Base-by-base conservation (phyloP, 2,888 invertebrate genomes). In the Dicyrtoma fusca region DNA sequence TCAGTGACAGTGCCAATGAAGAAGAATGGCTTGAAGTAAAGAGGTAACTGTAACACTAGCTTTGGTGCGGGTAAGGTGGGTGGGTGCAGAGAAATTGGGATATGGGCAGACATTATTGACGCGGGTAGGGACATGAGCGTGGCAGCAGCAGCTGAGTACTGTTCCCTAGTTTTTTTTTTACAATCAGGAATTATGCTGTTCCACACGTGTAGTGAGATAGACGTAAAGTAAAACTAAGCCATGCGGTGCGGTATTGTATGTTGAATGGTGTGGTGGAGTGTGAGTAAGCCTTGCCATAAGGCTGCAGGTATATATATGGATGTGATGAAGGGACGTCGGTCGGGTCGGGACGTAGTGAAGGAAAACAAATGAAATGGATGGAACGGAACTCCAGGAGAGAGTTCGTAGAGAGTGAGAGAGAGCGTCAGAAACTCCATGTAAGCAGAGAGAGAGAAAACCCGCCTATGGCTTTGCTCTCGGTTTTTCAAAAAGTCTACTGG, bases 1-100 rank as follows among this genome's bases (percentile, higher is more conserved):
- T 53, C 21, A 25, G 25, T 26, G 57, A 25, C 23, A 26, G 13
- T 59, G 13, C 34, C 8, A 34, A 34, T 34, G 55, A 13, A 61
- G 42, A 42, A 34, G 66, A 68, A 68, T 57, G 59, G 68, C 68
- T 44, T 68, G 57, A 68, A 42, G 68, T 59, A 14, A 23, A 42
- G 26, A 17, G 19, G 44, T n/a, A 45, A 45, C 23, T 45, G 19
- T 44, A 19, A 34, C 11, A 14, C 21, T 11, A 42, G 42, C 21
- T 44, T 34, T 5, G 51, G 26, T 19, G 53, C 17, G 19, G 51
- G 65, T 26, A 68, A 68, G 68, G 57, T 57, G 57, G 45, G 68
- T 66, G 66, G 66, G 49, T 34, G 55, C 53, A 65, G 21, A 66
- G 66, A 55, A 66, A 34, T 64, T 64, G 47, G 25, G 25, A 57